These are phyloP conservation scores for Xylota segnis DNA, from an alignment of 2,888 invertebrate genomes.

Conservation along the genomic window DNA sequence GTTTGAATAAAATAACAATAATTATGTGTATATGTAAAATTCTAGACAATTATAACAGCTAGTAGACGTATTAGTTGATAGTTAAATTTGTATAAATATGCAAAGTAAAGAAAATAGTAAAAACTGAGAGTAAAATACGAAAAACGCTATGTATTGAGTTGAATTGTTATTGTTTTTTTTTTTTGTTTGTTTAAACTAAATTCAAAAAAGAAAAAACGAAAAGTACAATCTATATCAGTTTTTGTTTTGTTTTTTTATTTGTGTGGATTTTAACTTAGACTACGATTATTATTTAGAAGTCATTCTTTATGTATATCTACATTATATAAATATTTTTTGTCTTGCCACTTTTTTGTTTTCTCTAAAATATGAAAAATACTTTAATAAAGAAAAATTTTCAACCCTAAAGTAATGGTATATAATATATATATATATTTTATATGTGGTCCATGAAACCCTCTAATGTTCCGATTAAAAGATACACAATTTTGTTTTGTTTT, in stretches of 20 bases:
- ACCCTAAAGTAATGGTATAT: slow-evolving; percentile 56
- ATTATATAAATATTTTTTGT: slow-evolving; percentile 41
- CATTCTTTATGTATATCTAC: slow-evolving; percentile 32
- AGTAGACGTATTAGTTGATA: slow-evolving; percentile 26
- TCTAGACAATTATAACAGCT: slow-evolving; percentile 40
- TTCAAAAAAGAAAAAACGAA: slow-evolving; percentile 10
- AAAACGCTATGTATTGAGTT: slow-evolving; percentile 21
- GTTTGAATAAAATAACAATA: slow-evolving; percentile 22
- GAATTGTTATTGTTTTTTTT: slow-evolving; percentile 3
- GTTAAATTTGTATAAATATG: slow-evolving; percentile 9
- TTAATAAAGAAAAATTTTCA: slow-evolving; percentile 43
- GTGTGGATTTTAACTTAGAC: slow-evolving; percentile 25
- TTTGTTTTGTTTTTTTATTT: slow-evolving; percentile 1
- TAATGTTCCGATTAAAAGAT: slow-evolving; percentile 68
- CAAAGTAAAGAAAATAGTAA: slow-evolving; percentile 15
- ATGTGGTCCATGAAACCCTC: slow-evolving; percentile 76
- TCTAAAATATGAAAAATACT: slow-evolving; percentile 57
- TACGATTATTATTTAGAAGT: slow-evolving; percentile 35
- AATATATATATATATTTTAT: slow-evolving; percentile 45
- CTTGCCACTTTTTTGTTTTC: slow-evolving; percentile 11
- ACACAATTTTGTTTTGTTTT: slow-evolving; percentile 45
- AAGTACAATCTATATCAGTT: not conserved
- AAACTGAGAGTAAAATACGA: slow-evolving; percentile 28
- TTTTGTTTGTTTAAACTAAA: not conserved
- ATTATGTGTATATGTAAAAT: slow-evolving; percentile 13